Conservation (phyloP, 2,797 vertebrate species). For the Phrynocephalus forsythii region DNA sequence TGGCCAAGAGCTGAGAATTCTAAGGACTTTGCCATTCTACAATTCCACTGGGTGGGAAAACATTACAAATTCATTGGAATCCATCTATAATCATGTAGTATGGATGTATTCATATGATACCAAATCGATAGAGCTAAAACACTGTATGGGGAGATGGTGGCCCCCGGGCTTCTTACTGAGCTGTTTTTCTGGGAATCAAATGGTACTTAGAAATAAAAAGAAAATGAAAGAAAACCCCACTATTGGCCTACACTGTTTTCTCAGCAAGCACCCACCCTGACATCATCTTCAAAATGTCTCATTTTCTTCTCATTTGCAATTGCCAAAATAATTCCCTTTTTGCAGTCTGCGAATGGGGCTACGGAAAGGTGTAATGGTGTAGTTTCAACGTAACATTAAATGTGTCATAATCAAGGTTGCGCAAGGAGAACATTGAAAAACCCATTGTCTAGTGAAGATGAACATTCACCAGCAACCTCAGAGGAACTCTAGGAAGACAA, state of each 20-base stretch:
- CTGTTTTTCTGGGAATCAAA: background rate
- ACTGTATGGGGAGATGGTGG: background rate
- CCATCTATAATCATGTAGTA: no score
- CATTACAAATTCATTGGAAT: no score
- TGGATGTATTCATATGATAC: background rate
- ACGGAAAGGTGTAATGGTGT: background rate
- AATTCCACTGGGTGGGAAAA: no score
- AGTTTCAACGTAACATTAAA: background rate
- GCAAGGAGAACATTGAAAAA: background rate
- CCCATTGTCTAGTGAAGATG: background rate
- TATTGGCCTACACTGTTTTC: background rate
- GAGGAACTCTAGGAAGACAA: background rate
- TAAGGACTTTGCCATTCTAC: no score
- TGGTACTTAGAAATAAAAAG: background rate
- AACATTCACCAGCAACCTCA: slow-evolving; percentile 5
- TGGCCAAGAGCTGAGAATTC: no score
- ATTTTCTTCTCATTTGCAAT: background rate
- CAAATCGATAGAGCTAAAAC: background rate
- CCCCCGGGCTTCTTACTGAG: background rate
- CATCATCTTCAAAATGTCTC: background rate
- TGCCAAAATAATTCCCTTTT: background rate
- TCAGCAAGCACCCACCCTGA: background rate
- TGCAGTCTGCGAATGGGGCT: background rate
- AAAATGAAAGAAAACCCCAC: background rate
- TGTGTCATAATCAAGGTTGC: background rate